phyloP scores from a whole-genome alignment of 2,888 invertebrate genomes.

The Aricia artaxerxes region DNA sequence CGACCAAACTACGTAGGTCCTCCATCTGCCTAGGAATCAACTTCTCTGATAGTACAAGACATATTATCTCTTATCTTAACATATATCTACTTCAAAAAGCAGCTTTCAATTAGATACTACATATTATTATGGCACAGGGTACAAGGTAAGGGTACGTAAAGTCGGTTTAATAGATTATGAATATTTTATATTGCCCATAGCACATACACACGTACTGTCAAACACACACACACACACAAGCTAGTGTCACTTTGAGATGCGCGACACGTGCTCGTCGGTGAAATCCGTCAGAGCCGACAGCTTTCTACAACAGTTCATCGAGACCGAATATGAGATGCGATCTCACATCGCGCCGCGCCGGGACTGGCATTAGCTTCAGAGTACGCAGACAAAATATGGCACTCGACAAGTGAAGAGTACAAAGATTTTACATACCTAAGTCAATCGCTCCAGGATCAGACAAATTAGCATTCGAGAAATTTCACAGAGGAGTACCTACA shows the following conservation, averaged over 20 bases:
- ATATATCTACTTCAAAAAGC: too few relatives aligned
- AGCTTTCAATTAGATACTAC: too few relatives aligned
- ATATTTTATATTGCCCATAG: not conserved
- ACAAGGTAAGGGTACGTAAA: not conserved
- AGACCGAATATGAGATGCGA: conserved; percentile 27
- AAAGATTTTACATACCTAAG: too few relatives aligned
- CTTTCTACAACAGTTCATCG: conserved; percentile 22
- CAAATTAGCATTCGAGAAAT: too few relatives aligned
- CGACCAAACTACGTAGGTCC: too few relatives aligned
- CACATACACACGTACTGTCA: not conserved
- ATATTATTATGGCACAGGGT: too few relatives aligned
- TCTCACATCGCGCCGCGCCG: not conserved
- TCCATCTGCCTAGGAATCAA: too few relatives aligned
- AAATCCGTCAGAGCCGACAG: conserved; percentile 5
- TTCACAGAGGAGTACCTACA: too few relatives aligned
- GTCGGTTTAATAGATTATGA: not conserved
- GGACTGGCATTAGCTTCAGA: not conserved
- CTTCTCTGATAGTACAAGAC: too few relatives aligned
- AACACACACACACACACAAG: not conserved
- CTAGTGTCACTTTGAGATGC: conserved; percentile 1
- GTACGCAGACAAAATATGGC: not conserved
- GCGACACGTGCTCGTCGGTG: conserved; percentile 13
- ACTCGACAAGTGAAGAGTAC: not conserved
- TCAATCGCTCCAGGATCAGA: too few relatives aligned
- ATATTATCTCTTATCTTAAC: too few relatives aligned